Conservation (phyloP, 2,113 vertebrate species). For the Nesoenas mayeri region DNA sequence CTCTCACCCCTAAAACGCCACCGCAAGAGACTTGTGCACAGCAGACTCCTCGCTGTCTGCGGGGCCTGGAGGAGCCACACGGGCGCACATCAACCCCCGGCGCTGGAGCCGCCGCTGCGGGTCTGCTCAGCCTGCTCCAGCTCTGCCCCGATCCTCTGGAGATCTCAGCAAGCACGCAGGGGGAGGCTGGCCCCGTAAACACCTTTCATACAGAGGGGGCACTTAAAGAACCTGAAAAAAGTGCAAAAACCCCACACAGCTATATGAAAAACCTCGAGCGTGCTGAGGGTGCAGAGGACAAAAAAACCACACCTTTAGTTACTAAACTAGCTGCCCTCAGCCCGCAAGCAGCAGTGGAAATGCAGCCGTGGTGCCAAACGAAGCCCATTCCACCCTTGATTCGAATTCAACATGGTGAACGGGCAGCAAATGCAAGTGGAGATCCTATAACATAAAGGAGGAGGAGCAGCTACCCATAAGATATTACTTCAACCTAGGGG, state of each 20-base stretch:
- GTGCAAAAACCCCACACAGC: neutral
- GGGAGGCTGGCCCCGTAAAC: neutral
- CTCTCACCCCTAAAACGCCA: neutral
- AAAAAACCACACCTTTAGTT: neutral
- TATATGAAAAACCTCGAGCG: neutral
- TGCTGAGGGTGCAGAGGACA: neutral
- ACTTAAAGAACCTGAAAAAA: neutral
- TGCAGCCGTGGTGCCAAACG: neutral
- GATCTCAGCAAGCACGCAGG: neutral
- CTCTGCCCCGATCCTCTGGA: slow-evolving; percentile 20
- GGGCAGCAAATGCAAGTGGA: neutral
- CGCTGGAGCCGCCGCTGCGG: neutral
- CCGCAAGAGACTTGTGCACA: neutral
- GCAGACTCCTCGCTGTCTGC: neutral
- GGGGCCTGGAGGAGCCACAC: neutral
- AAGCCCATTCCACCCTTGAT: neutral
- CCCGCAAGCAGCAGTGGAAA: neutral
- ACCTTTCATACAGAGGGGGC: neutral
- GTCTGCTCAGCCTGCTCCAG: slow-evolving; percentile 41
- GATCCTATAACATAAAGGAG: neutral
- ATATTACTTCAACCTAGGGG: neutral
- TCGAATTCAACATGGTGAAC: neutral
- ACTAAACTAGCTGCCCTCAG: neutral
- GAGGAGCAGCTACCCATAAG: neutral
- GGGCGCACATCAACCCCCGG: neutral